A percentile compares a stretch with the other conserved stretches of the same genome.
Evolutionary conservation across 2,888 invertebrate species (phyloP).

Genomic region (Melanchra persicariae): DNA sequence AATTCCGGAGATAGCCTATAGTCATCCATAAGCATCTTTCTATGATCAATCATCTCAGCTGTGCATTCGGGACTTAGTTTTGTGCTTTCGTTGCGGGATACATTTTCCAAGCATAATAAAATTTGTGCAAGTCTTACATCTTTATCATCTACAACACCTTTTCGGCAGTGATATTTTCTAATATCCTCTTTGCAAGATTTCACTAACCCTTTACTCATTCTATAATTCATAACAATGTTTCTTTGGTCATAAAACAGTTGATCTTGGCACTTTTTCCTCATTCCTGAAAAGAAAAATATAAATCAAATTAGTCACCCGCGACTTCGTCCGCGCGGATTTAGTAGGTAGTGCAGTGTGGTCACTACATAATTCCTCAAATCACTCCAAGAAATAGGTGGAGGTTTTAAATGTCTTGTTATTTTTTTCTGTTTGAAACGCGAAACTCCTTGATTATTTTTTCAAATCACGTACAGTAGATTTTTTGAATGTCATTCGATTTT

Average conservation of each 20-base stretch:
- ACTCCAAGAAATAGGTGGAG: too few species aligned
- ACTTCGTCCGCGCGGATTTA: too few species aligned
- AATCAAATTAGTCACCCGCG: too few species aligned
- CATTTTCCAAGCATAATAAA: slow-evolving; percentile 97
- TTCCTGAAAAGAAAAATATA: slow-evolving; percentile 76
- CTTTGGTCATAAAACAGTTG: slow-evolving; percentile 96
- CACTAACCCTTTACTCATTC: slow-evolving; percentile 96
- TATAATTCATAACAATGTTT: slow-evolving; percentile 97
- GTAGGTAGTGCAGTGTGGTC: too few species aligned
- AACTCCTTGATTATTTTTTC: too few species aligned
- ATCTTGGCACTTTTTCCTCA: slow-evolving; percentile 94
- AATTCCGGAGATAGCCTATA: slow-evolving; percentile 98
- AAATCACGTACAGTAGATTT: too few species aligned
- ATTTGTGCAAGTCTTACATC: slow-evolving; percentile 97
- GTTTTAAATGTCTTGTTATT: too few species aligned
- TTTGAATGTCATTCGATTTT: too few species aligned
- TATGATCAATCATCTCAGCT: slow-evolving; percentile 97
- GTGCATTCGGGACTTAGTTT: slow-evolving; percentile 95
- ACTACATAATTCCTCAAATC: too few species aligned
- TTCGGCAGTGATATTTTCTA: slow-evolving; percentile 95
- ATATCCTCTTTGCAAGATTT: slow-evolving; percentile 98
- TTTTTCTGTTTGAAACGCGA: too few species aligned
- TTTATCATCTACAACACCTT: slow-evolving; percentile 95
- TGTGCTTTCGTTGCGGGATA: slow-evolving; percentile 93
- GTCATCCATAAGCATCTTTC: slow-evolving; percentile 97